These are phyloP conservation scores for Heterohyrax brucei DNA, from an alignment of 2,797 vertebrate species.

Conservation along the genomic window DNA sequence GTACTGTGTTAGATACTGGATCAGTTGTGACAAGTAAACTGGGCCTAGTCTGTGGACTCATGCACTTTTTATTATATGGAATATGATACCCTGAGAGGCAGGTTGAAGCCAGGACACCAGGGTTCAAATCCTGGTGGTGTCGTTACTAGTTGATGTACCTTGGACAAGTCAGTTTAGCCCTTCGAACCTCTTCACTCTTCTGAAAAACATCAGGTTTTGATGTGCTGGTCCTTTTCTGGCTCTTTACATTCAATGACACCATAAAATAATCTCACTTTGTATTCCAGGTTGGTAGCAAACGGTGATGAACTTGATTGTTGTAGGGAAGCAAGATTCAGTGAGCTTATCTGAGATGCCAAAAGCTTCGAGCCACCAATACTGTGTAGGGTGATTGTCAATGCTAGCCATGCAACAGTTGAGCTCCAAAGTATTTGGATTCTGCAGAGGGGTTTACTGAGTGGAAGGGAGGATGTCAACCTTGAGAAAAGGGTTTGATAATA, in stretches of 20 bases:
- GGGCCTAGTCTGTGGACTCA: neutral
- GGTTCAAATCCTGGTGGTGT: neutral
- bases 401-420: neutral
- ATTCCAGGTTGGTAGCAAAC: neutral
- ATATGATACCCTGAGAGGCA: neutral
- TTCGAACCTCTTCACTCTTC: slow-evolving; percentile 27
- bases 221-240: slow-evolving; percentile 31
- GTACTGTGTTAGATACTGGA: neutral
- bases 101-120: neutral
- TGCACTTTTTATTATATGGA: neutral
- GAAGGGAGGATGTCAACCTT: slow-evolving; percentile 67
- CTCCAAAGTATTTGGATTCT: slow-evolving; percentile 60
- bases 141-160: neutral
- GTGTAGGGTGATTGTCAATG: neutral
- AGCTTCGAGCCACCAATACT: neutral
- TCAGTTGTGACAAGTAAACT: neutral
- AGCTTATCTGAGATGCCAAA: neutral
- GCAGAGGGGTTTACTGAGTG: slow-evolving; percentile 13
- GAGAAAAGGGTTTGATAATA: slow-evolving; percentile 68
- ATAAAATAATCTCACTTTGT: neutral
- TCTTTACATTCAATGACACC: neutral
- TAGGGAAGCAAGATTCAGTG: slow-evolving; percentile 1
- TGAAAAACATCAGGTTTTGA: slow-evolving; percentile 30
- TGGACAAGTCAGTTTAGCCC: slow-evolving; percentile 22
- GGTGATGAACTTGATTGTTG: neutral